phyloP scores from a whole-genome alignment of 2,113 vertebrate species.

The Diphyllodes magnificus region DNA sequence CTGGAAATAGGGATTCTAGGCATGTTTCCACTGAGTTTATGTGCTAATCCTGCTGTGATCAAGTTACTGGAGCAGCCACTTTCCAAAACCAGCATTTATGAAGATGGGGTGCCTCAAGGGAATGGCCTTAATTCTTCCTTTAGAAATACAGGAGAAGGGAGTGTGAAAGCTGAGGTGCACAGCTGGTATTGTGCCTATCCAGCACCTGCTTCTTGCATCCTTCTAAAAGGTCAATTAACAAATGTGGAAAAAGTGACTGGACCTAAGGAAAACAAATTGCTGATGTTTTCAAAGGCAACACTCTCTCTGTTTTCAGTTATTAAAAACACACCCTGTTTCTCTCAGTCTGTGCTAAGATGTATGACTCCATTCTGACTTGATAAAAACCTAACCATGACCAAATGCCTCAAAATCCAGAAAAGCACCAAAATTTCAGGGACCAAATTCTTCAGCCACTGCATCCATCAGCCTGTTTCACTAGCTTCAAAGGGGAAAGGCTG shows the following conservation, averaged over 20 bases:
- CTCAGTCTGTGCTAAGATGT: neutral
- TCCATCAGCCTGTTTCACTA: neutral
- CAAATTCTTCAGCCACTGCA: neutral
- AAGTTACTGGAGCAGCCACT: neutral
- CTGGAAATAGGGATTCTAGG: neutral
- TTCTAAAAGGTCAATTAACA: neutral
- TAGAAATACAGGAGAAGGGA: neutral
- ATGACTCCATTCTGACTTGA: neutral
- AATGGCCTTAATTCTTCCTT: neutral
- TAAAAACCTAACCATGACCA: neutral
- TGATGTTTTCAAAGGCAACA: neutral
- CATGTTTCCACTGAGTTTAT: neutral
- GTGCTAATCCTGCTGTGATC: neutral
- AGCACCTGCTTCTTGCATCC: neutral
- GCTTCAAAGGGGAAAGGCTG: neutral
- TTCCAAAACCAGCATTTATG: neutral
- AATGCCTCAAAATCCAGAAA: neutral
- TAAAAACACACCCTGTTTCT: neutral
- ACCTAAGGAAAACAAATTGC: neutral
- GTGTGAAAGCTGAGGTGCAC: neutral
- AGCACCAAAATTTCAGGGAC: neutral
- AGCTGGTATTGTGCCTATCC: neutral
- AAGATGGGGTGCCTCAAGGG: neutral
- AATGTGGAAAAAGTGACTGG: neutral
- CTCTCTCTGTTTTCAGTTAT: neutral